Evolutionary conservation across 2,797 vertebrate species (phyloP), one percentile per base, ranked within the genome.

Genomic region (Melanotaenia parkinsoni): DNA sequence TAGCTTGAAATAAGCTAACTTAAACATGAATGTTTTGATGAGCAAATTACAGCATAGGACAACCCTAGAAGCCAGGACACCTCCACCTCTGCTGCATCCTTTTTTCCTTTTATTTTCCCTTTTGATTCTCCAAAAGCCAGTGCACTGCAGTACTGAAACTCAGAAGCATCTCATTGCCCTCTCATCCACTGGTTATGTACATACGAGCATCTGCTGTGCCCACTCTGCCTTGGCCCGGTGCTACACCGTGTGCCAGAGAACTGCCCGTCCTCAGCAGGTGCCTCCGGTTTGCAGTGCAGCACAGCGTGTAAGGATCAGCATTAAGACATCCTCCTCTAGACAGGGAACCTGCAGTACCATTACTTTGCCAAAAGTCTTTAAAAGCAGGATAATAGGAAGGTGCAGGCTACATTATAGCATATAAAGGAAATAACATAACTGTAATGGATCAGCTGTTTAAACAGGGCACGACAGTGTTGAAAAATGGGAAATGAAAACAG

Each of bases 391-490:
- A n/a, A 58, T 20, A 43, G 12, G 45, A 24, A 22, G 32, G 71
- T 67, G 38, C 79, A n/a, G 72, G 67, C 68, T 50, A 63, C 60
- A 72, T 57, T 6, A 33, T 47, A 60, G 63, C 12, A 54, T 35
- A 45, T 75, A 79, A 75, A 70, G 20, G n/a, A 75, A 69, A 67
- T 64, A 28, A 28, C 68, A 54, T 76, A 68, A 80, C 77, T 77
- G 65, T 61, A 60, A 82, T 77, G 56, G 82, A 79, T 86, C 76
- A 66, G 68, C 57, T 47, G n/a, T 85, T 82, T 83, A 76, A 74
- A 67, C 43, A 33, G 51, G n/a, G 10, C 50, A 51, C 70, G 64
- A 56, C 43, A 83, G 58, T 58, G 66, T 43, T 20, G 6, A 58
- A 64, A 66, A 65, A 79, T 38, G 65, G 26, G 67, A 20, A 79